These are phyloP conservation scores for Anas platyrhynchos DNA, from an alignment of 2,113 vertebrate genomes.

Conservation along the genomic window DNA sequence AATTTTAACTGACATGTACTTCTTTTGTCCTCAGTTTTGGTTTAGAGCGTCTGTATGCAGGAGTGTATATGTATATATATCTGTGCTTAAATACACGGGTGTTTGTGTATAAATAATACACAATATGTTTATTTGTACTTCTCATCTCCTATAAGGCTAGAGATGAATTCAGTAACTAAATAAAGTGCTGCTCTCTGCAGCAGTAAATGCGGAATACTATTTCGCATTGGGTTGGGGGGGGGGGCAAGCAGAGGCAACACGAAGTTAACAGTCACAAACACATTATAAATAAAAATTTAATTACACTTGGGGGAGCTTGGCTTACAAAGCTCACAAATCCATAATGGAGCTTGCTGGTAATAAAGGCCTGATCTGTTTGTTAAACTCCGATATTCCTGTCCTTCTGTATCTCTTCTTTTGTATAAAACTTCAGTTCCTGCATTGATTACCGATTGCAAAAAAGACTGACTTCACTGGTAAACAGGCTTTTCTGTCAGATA, in stretches of 20 bases:
- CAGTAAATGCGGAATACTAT: slow-evolving; percentile 56
- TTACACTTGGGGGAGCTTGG: slow-evolving; percentile 79
- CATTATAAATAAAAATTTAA: slow-evolving; percentile 84
- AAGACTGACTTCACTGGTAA: slow-evolving; percentile 39
- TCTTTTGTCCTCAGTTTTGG: slow-evolving; percentile 66
- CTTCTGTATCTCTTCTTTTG: slow-evolving; percentile 52
- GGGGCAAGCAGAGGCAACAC: slow-evolving; percentile 60
- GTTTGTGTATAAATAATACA: slow-evolving; percentile 61
- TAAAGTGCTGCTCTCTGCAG: not conserved
- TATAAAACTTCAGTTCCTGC: slow-evolving; percentile 61
- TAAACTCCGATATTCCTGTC: slow-evolving; percentile 67
- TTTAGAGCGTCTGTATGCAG: not conserved
- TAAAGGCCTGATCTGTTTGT: slow-evolving; percentile 79
- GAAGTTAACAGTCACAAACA: slow-evolving; percentile 76
- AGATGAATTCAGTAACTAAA: slow-evolving; percentile 50
- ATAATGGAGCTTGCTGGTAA: slow-evolving; percentile 74
- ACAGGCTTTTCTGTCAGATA: slow-evolving; percentile 38
- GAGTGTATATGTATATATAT: not conserved
- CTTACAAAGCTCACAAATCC: slow-evolving; percentile 79
- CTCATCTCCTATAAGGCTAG: slow-evolving; percentile 56
- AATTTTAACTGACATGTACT: slow-evolving; percentile 32
- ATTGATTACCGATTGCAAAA: slow-evolving; percentile 52
- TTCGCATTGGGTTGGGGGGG: slow-evolving; percentile 27
- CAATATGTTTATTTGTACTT: slow-evolving; percentile 68
- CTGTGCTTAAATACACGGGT: not conserved